Percentiles rank a stretch among this genome's conserved stretches.
Conservation (phyloP, 1,140 invertebrate genomes). For the Episyrphus balteatus region DNA sequence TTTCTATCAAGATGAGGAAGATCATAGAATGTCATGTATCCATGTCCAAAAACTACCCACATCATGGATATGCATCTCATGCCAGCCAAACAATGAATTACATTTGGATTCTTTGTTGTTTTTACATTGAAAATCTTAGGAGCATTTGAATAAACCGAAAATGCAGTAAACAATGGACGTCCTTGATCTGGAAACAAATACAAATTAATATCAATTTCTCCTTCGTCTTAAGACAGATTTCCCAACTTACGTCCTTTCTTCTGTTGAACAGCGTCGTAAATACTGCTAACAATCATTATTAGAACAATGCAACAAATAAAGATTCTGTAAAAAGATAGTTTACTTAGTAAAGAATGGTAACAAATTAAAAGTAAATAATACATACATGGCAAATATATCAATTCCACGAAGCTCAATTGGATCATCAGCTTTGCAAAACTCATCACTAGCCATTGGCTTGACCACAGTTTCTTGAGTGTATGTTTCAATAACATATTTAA, state of each 20-base stretch:
- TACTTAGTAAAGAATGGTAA: background rate
- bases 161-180: slow-evolving; percentile 18
- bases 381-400: slow-evolving; percentile 33
- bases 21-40: slow-evolving; percentile 30
- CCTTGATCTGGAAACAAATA: slow-evolving; percentile 12
- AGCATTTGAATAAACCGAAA: slow-evolving; percentile 29
- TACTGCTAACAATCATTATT: slow-evolving; percentile 24
- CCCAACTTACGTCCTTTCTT: slow-evolving; percentile 16
- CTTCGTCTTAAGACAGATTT: no score
- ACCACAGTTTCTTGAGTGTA: slow-evolving; percentile 14
- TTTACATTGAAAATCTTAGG: slow-evolving; percentile 33
- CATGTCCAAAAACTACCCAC: slow-evolving; percentile 57
- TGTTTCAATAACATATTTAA: slow-evolving; percentile 13
- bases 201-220: background rate
- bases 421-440: slow-evolving; percentile 23
- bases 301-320: slow-evolving; percentile 25
- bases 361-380: background rate
- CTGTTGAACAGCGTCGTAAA: slow-evolving; percentile 28
- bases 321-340: slow-evolving; percentile 9
- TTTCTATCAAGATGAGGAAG: slow-evolving; percentile 26
- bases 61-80: slow-evolving; percentile 50
- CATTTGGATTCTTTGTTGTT: slow-evolving; percentile 25
- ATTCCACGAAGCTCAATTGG: slow-evolving; percentile 21
- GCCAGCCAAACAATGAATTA: slow-evolving; percentile 42
- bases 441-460: slow-evolving; percentile 11